A percentile compares a stretch with the other conserved stretches of the same genome.
These are phyloP conservation scores for Oplegnathus fasciatus DNA, from an alignment of 2,113 vertebrate genomes.

Conservation along the genomic window DNA sequence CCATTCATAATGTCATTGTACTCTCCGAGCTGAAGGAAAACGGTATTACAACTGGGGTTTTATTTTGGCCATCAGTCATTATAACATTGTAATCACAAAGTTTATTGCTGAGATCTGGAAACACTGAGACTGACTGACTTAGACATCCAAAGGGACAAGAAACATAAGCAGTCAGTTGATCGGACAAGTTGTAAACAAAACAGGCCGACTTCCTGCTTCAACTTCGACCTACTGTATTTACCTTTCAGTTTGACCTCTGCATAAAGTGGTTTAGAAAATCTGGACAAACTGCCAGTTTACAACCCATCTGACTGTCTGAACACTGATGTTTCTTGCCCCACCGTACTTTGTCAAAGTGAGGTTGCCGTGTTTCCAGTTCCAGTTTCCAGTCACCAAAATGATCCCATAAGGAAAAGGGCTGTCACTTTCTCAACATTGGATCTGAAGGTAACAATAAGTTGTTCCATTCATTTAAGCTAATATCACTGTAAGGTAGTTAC, in stretches of 20 bases:
- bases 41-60: background rate
- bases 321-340: too few species aligned
- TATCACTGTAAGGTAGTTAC: too few species aligned
- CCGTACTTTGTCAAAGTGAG: too few species aligned
- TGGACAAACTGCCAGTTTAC: background rate
- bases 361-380: too few species aligned
- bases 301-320: too few species aligned
- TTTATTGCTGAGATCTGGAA: background rate
- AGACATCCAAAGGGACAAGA: background rate
- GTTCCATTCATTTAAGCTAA: too few species aligned
- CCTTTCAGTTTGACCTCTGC: background rate
- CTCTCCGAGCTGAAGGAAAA: background rate
- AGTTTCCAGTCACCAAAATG: too few species aligned
- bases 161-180: background rate
- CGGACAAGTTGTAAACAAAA: background rate
- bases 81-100: background rate
- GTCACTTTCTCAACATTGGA: too few species aligned
- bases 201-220: background rate
- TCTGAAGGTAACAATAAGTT: too few species aligned
- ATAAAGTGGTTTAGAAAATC: background rate
- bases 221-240: background rate
- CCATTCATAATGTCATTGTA: background rate
- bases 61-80: background rate
- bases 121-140: too few species aligned
- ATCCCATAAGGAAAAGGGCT: too few species aligned